These are phyloP conservation scores for Dipodomys ordii DNA, from an alignment of 2,113 vertebrate genomes.

Conservation along the genomic window DNA sequence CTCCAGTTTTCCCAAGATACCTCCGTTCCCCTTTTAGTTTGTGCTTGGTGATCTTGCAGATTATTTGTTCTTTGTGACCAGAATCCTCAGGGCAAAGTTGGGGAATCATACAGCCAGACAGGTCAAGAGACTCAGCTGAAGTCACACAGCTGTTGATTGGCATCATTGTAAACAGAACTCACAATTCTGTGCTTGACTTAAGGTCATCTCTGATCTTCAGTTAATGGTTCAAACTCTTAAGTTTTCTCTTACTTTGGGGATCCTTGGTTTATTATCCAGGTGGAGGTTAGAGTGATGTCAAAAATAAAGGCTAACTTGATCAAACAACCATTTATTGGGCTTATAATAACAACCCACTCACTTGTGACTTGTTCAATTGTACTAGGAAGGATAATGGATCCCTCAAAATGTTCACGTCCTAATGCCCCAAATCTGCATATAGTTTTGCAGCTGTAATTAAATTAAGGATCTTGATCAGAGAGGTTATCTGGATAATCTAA, in stretches of 20 bases:
- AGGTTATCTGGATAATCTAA: background rate
- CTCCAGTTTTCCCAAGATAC: background rate
- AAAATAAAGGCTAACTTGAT: constrained; percentile 34
- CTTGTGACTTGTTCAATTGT: background rate
- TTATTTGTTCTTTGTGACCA: background rate
- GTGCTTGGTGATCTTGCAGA: background rate
- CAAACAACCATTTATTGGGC: background rate
- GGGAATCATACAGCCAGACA: background rate
- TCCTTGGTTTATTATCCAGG: background rate
- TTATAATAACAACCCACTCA: background rate
- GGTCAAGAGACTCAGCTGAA: background rate
- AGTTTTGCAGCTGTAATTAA: background rate
- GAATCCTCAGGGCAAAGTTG: background rate
- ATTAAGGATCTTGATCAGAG: background rate
- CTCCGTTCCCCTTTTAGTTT: background rate
- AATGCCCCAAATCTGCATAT: background rate
- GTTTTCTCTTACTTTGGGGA: background rate
- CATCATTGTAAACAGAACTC: background rate
- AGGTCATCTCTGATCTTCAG: background rate
- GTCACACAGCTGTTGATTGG: background rate
- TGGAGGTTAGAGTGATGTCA: background rate
- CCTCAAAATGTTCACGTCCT: background rate
- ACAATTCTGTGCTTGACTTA: background rate
- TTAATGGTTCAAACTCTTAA: background rate
- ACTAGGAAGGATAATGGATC: too few relatives aligned